Percentiles rank a stretch among this genome's conserved stretches.
Evolutionary conservation across 2,888 invertebrate genomes (phyloP).

Genomic region (Perithous albicinctus): DNA sequence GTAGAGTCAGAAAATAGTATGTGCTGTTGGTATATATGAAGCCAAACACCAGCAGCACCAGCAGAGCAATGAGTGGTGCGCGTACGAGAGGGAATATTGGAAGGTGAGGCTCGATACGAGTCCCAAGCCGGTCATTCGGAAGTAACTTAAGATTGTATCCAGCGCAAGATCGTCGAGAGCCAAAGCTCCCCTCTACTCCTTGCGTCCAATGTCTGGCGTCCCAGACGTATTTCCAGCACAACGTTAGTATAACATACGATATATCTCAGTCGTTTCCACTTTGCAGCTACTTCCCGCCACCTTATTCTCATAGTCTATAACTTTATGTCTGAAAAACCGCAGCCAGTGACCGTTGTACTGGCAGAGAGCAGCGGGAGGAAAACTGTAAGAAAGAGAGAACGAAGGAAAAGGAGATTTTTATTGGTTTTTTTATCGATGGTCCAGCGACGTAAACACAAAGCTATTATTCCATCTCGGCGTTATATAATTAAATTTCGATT

Average conservation of each 20-base stretch:
- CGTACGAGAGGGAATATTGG: constrained; percentile 71
- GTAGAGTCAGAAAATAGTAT: background rate
- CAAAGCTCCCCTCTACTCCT: constrained; percentile 6
- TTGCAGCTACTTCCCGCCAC: constrained; percentile 52
- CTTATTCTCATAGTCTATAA: constrained; percentile 65
- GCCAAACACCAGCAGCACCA: constrained; percentile 30
- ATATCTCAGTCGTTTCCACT: constrained; percentile 47
- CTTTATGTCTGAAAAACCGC: constrained; percentile 63
- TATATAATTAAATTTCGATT: constrained; percentile 55
- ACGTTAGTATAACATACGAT: constrained; percentile 24
- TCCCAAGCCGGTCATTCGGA: constrained; percentile 76
- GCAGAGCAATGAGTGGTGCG: constrained; percentile 13
- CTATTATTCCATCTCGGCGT: constrained; percentile 46
- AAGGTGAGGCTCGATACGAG: constrained; percentile 68
- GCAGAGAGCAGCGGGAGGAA: constrained; percentile 3
- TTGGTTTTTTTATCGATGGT: constrained; percentile 63
- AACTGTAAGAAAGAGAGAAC: constrained; percentile 4
- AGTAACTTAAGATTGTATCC: constrained; percentile 76
- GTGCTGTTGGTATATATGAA: constrained; percentile 6
- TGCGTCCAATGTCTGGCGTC: constrained; percentile 28
- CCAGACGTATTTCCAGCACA: constrained; percentile 26
- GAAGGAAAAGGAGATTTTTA: constrained; percentile 54
- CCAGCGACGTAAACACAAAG: constrained; percentile 23
- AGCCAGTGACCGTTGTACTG: constrained; percentile 20
- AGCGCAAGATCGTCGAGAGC: constrained; percentile 38